Percentiles rank a stretch among this genome's conserved stretches.
Evolutionary conservation across 1,140 invertebrate species (phyloP).

Genomic region (Saccostrea cuccullata): DNA sequence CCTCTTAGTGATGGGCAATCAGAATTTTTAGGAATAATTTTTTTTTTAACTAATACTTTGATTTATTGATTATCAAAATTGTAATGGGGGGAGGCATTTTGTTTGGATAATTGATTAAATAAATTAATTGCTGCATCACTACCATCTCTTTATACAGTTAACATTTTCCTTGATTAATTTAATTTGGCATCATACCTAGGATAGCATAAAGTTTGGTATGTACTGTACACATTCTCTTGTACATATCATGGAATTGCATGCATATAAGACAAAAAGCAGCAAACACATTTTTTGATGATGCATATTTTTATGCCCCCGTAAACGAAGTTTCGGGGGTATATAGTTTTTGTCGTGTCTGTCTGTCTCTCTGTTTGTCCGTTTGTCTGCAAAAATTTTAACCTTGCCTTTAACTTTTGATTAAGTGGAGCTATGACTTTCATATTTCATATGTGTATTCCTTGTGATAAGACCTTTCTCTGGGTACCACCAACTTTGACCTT

Average conservation of each 20-base stretch:
- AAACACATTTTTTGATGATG: constrained; percentile 16
- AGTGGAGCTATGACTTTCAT: no score
- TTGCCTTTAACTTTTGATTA: no score
- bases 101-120: constrained; percentile 17
- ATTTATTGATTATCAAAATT: constrained; percentile 17
- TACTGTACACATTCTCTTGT: constrained; percentile 15
- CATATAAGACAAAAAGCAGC: constrained; percentile 15
- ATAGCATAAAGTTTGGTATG: constrained; percentile 16
- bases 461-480: no score
- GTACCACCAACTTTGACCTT: no score
- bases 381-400: no score
- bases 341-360: no score
- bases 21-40: background rate
- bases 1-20: constrained; percentile 14
- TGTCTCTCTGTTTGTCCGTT: no score
- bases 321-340: no score
- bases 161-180: constrained; percentile 2
- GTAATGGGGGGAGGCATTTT: background rate
- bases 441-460: no score
- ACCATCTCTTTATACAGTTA: constrained; percentile 10
- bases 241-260: constrained; percentile 15
- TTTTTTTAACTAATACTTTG: constrained; percentile 17
- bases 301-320: background rate
- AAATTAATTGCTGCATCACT: constrained; percentile 10
- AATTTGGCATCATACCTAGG: constrained; percentile 4